phyloP scores from a whole-genome alignment of 2,888 invertebrate genomes.

The Netelia melanura region DNA sequence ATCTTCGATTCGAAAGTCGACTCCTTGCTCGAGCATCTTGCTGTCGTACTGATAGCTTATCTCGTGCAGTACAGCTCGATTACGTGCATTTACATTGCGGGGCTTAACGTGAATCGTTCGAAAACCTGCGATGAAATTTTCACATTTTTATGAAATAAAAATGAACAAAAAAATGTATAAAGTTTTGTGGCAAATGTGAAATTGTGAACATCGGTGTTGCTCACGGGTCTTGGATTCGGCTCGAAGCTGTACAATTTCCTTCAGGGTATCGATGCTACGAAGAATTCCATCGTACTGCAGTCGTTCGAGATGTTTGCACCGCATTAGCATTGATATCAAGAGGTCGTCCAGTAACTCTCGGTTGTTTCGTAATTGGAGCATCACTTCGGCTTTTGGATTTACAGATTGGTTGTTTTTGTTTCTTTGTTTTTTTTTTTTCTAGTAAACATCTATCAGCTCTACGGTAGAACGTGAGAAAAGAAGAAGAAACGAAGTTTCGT shows the following conservation, averaged over 20 bases:
- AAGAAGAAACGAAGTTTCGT: slow-evolving; percentile 3
- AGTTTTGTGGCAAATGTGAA: slow-evolving; percentile 10
- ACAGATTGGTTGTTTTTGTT: slow-evolving; percentile 14
- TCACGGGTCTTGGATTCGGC: slow-evolving; percentile 80
- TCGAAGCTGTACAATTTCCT: slow-evolving; percentile 83
- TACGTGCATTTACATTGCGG: slow-evolving; percentile 79
- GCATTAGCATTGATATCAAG: slow-evolving; percentile 82
- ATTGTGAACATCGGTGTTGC: slow-evolving; percentile 39
- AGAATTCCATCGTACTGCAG: slow-evolving; percentile 85
- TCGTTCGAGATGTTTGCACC: slow-evolving; percentile 83
- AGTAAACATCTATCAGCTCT: neutral
- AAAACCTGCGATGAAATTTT: slow-evolving; percentile 73
- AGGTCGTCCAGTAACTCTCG: slow-evolving; percentile 85
- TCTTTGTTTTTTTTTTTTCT: neutral
- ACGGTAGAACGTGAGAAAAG: slow-evolving; percentile 5
- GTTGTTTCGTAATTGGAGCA: slow-evolving; percentile 85
- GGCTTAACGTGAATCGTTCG: slow-evolving; percentile 82
- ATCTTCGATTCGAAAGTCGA: slow-evolving; percentile 83
- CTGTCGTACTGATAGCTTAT: slow-evolving; percentile 80
- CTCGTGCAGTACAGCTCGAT: slow-evolving; percentile 79
- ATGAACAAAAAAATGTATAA: neutral
- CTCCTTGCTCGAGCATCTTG: slow-evolving; percentile 80
- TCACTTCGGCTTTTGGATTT: slow-evolving; percentile 81
- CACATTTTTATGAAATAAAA: neutral
- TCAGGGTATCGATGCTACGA: slow-evolving; percentile 83